Base-by-base conservation (phyloP, 2,888 invertebrate species). In the Eupithecia centaureata region DNA sequence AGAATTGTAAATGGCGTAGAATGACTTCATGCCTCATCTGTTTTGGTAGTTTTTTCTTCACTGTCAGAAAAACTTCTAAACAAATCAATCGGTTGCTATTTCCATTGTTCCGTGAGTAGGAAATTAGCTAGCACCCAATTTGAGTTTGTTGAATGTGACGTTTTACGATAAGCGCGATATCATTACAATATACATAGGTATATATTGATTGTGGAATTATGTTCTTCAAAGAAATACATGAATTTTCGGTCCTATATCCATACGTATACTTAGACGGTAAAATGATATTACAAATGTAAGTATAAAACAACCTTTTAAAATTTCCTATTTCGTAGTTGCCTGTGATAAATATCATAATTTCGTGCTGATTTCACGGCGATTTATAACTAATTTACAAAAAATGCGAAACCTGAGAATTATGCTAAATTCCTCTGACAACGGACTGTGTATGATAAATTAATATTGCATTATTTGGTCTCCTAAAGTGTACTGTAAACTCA, bases 1-100 rank as follows among this genome's bases (percentile, higher is more conserved):
- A 63, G 60, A 60, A 68, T 58, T 28, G 32, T 65, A 62, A 67
- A 68, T 47, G 64, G 68, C 56, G 70, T 61, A 67, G 65, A 71
- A 80, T 80, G 79, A 80, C 76, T 79, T 79, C 80, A 80, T 79
- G 76, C 71, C 67, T 75, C 76, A 75, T 47, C 47, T 47, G 47
- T 22, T 47, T 47, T 22, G 47, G 18, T 42, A 47, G 27, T 52
- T 52, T 52, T 52, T 52, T 52, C 27, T 27, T 27, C 52, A 15
- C 27, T 22, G 42, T 42, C 42, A 22, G 22, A n/a, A 47, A 12
- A 47, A 10, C 22, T 47, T 42, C 5, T 47, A 47, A 47, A 47
- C 12, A 22, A 47, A 22, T 47, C 47, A 12, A 47, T 47, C 22
- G 18, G 22, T 30, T 18, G 18, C 18, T 10, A 32, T 13, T 30